phyloP scores from a whole-genome alignment of 2,797 vertebrate genomes.

The Tenualosa thibaudeaui region DNA sequence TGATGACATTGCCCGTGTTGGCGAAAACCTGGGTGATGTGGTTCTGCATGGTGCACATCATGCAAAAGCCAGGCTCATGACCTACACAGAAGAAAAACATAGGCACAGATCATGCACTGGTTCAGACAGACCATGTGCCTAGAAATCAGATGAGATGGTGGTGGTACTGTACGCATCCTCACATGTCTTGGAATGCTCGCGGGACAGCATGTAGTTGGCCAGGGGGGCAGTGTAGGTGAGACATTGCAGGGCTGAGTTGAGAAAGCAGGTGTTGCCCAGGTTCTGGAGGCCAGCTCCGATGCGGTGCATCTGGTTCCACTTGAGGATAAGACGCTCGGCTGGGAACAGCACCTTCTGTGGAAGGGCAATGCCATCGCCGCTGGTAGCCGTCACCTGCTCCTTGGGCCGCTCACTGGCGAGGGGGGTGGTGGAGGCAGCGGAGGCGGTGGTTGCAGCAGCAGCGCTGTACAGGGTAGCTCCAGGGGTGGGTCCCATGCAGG shows the following conservation, averaged over 20 bases:
- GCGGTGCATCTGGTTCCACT: slow-evolving; percentile 88
- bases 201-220: slow-evolving; percentile 92
- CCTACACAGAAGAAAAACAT: slow-evolving; percentile 69
- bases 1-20: slow-evolving; percentile 91
- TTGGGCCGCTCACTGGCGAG: slow-evolving; percentile 82
- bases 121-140: neutral
- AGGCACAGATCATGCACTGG: neutral
- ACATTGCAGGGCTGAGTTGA: slow-evolving; percentile 94
- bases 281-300: slow-evolving; percentile 96
- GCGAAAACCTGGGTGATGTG: slow-evolving; percentile 92
- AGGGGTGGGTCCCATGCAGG: slow-evolving; percentile 83
- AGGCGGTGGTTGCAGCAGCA: slow-evolving; percentile 38
- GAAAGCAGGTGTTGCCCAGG: slow-evolving; percentile 95
- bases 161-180: slow-evolving; percentile 54
- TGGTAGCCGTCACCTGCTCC: slow-evolving; percentile 80
- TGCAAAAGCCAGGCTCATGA: slow-evolving; percentile 92
- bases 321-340: slow-evolving; percentile 87
- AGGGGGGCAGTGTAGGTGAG: slow-evolving; percentile 94
- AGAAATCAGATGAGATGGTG: neutral
- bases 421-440: slow-evolving; percentile 55
- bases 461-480: slow-evolving; percentile 88
- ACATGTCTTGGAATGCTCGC: slow-evolving; percentile 96
- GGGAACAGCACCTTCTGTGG: slow-evolving; percentile 93
- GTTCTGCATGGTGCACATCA: slow-evolving; percentile 98
- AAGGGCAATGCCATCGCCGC: slow-evolving; percentile 87